Base-by-base conservation (phyloP, 2,113 vertebrate genomes). In the Copsychus sechellarum region DNA sequence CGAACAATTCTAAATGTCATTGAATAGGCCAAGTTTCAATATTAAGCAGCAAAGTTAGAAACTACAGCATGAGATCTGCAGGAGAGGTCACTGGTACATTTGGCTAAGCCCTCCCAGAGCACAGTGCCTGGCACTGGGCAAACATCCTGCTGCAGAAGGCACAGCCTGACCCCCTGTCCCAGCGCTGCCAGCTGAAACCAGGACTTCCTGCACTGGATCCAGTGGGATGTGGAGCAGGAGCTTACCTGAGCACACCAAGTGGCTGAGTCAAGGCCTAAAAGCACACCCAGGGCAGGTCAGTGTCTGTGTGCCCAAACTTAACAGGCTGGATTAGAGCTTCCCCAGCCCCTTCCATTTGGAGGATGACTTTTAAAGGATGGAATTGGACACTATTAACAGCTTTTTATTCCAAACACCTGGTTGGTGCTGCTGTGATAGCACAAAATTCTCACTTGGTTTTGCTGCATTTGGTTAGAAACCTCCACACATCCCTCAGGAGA, bases 131-230 rank as follows among this genome's bases (percentile, higher is more conserved):
- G 92, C 88, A 90, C 74, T 12, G 0, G 47, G 67, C 80, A 92
- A 86, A 95, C 85, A 94, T 62, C 92, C 88, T 58, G 82, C 76
- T 88, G 72, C 94, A 70, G 58, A 5, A 92, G 64, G 82, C 72
- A 87, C 84, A 77, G 88, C 72, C 74, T 70, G 77, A 88, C 61
- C 88, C 78, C 80, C 87, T 38, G 28, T 29, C 72, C 71, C 69
- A 33, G 21, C 2, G 1, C 3, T 11, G 56, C 47, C 42, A 4
- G 8, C 62, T 17, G 29, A 73, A 62, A 62, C 38, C 79, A 58
- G 3, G 48, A 58, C 74, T 56, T 72, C 45, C 66, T 0, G 2
- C 23, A 8, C 18, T 12, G 76, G 31, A 62, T 36, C 33, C 51
- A 5, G 16, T 1, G 91, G 51, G 43, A 84, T 12, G 21, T 1